Evolutionary conservation across 2,797 vertebrate genomes (phyloP).

Genomic region (Epinephelus awoara): DNA sequence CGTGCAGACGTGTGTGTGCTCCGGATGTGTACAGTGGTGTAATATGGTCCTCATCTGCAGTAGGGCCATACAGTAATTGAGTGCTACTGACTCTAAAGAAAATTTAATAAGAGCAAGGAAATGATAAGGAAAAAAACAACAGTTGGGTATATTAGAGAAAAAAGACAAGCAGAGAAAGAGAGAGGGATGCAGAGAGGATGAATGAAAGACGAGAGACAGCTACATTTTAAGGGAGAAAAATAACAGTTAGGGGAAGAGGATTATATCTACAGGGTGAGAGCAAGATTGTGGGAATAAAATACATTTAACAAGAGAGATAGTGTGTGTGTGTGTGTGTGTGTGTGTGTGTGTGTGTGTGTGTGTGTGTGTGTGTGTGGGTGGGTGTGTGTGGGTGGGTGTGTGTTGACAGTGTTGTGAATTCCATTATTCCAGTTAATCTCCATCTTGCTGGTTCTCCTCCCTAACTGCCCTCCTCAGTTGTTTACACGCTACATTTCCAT

Average conservation of each 20-base stretch:
- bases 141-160: constrained; percentile 28
- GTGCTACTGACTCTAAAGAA: constrained; percentile 50
- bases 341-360: constrained; percentile 5
- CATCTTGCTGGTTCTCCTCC: constrained; percentile 62
- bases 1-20: background rate
- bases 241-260: constrained; percentile 12
- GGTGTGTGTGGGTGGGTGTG: constrained; percentile 1
- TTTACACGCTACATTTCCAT: constrained; percentile 66
- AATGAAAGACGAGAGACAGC: background rate
- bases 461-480: constrained; percentile 46
- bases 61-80: constrained; percentile 61
- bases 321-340: background rate
- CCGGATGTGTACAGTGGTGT: constrained; percentile 12
- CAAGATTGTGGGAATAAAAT: background rate
- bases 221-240: background rate
- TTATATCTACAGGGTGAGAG: constrained; percentile 1
- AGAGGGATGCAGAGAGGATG: background rate
- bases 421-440: constrained; percentile 75
- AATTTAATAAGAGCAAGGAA: constrained; percentile 53
- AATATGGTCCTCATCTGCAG: constrained; percentile 46
- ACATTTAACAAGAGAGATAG: constrained; percentile 8
- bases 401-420: constrained; percentile 27
- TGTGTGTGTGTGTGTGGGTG: background rate
- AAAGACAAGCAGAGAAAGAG: background rate
- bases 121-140: constrained; percentile 33